These are phyloP conservation scores for Scaptomyza caliginosa DNA, from an alignment of 2,888 invertebrate genomes.

Conservation along the genomic window DNA sequence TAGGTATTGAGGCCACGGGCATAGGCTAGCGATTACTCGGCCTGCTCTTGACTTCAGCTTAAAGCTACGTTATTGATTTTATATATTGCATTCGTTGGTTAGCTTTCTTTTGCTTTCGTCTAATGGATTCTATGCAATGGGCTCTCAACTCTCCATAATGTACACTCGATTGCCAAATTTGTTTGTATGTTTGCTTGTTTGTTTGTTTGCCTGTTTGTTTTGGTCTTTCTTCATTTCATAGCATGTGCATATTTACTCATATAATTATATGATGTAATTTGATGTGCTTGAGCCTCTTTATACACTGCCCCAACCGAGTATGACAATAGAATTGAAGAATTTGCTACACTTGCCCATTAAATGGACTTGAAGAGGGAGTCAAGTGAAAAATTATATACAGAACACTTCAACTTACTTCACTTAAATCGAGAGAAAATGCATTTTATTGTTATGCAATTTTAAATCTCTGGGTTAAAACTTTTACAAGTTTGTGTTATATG, in stretches of 20 bases:
- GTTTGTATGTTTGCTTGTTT: slow-evolving; percentile 49
- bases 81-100: slow-evolving; percentile 9
- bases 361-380: not conserved
- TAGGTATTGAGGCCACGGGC: slow-evolving; percentile 71
- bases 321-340: slow-evolving; percentile 2
- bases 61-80: slow-evolving; percentile 9
- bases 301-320: slow-evolving; percentile 9
- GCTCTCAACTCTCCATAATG: slow-evolving; percentile 29
- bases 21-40: slow-evolving; percentile 25
- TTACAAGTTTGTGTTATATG: not conserved
- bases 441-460: too few relatives aligned
- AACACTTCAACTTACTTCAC: too few relatives aligned
- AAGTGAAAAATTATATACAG: too few relatives aligned
- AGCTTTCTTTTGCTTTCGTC: slow-evolving; percentile 58
- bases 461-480: too few relatives aligned
- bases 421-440: too few relatives aligned
- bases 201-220: slow-evolving; percentile 49
- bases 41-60: slow-evolving; percentile 2
- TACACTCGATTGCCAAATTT: slow-evolving; percentile 63
- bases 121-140: slow-evolving; percentile 75
- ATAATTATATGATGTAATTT: slow-evolving; percentile 58
- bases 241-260: slow-evolving; percentile 34
- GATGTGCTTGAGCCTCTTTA: slow-evolving; percentile 8
- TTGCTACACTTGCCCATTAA: not conserved
- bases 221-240: slow-evolving; percentile 15